Evolutionary conservation across 37 sponge, comb jelly and placozoan species (phyloP), one percentile per base, ranked within the genome.

Genomic region (Diacarnus erythraeanus): DNA sequence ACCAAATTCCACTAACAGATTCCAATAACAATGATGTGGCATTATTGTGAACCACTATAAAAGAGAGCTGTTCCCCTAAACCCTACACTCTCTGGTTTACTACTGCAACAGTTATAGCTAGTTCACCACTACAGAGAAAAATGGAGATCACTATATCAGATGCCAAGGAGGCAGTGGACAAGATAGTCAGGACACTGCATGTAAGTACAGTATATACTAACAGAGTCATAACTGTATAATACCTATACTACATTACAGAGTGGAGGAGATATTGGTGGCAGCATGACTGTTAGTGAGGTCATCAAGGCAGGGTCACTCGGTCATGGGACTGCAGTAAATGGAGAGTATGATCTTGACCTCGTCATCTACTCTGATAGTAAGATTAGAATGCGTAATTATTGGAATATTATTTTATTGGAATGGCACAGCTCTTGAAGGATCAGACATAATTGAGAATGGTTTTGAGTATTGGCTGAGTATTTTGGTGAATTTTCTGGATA

Each of bases 301-400:
- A 0, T 73, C 42, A 73, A 78, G 22, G 88, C 72, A 47, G 88
- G 88, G 0, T 82, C 83, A 12, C 12, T 88, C 21, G 88, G 88
- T 22, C 78, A 88, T 51, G 88, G 88, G 15, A 88, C 88, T 17
- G 65, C 79, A 41, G 88, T 88, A 5, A 76, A n/a, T 30, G 83
- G 83, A 25, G 23, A 83, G 34, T 87, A 69, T 81, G 88, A 87
- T 42, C 42, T 88, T 34, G 88, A 88, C 69, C 31, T 88, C 25
- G 79, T 88, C 8, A 60, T 88, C 15, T 80, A 75, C 59, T 78
- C 88, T 47, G 51, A 47, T 12, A 47, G 51, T 47, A 47, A 47
- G 51, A 6, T 47, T 47, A 12, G 12, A 47, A 47, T 6, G 12
- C 10, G 10, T 37, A 31, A 30, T 30, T 31, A 69, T 8, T 10